Percentiles rank a stretch among this genome's conserved stretches.
Evolutionary conservation across 2,888 invertebrate genomes (phyloP).

Genomic region (Yponomeuta sedellus): DNA sequence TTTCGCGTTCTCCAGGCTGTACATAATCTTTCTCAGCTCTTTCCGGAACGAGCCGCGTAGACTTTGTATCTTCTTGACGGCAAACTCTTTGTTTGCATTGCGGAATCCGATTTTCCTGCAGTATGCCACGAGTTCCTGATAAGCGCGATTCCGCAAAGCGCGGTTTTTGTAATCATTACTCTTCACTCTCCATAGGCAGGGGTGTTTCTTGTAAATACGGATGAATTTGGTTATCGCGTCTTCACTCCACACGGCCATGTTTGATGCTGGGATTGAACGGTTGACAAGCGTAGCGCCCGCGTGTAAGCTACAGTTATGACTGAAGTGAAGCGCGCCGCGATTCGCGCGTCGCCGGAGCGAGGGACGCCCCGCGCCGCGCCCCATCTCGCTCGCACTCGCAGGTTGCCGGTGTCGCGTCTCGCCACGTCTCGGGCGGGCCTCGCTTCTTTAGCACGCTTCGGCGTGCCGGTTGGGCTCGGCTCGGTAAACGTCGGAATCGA

Average conservation of each 20-base stretch:
- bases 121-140: slow-evolving; percentile 19
- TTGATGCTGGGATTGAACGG: slow-evolving; percentile 15
- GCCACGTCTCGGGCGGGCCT: not conserved
- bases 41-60: slow-evolving; percentile 21
- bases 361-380: not conserved
- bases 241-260: slow-evolving; percentile 20
- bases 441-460: slow-evolving; percentile 5
- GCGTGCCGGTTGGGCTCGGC: slow-evolving; percentile 4
- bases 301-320: not conserved
- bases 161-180: slow-evolving; percentile 19
- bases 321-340: slow-evolving; percentile 2
- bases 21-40: slow-evolving; percentile 20
- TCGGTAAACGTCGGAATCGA: not conserved
- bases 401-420: not conserved
- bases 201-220: slow-evolving; percentile 17
- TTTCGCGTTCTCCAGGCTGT: slow-evolving; percentile 19
- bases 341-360: not conserved
- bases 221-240: slow-evolving; percentile 19
- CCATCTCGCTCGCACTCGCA: not conserved
- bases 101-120: slow-evolving; percentile 20
- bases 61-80: slow-evolving; percentile 20
- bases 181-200: slow-evolving; percentile 21
- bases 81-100: slow-evolving; percentile 20
- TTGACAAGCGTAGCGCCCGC: slow-evolving; percentile 3
- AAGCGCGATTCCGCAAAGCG: slow-evolving; percentile 14